A percentile compares a stretch with the other conserved stretches of the same genome.
Evolutionary conservation across 2,888 invertebrate species (phyloP).

Genomic region (Scelioninae gen. 2): DNA sequence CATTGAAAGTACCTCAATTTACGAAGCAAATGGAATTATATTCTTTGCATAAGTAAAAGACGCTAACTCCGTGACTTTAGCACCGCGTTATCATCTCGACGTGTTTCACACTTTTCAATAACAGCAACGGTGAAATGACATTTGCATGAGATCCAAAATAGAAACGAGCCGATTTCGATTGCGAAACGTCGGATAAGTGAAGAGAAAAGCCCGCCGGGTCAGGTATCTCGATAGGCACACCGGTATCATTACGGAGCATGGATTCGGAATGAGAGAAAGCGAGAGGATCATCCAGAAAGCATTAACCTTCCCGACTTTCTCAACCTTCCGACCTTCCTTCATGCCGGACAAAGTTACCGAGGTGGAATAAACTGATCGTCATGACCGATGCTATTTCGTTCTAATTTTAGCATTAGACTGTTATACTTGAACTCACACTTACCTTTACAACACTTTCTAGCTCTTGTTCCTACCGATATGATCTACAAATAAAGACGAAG

Average conservation of each 20-base stretch:
- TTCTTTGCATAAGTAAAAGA: too few relatives aligned
- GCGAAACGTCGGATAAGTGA: slow-evolving; percentile 20
- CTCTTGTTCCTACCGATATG: slow-evolving; percentile 17
- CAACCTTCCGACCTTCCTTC: slow-evolving; percentile 46
- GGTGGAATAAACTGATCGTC: slow-evolving; percentile 41
- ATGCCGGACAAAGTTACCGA: slow-evolving; percentile 37
- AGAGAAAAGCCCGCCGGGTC: slow-evolving; percentile 25
- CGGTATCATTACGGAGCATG: slow-evolving; percentile 22
- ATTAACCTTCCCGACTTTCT: slow-evolving; percentile 53
- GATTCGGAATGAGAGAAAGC: slow-evolving; percentile 42
- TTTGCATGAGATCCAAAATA: slow-evolving; percentile 10
- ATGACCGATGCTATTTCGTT: slow-evolving; percentile 27
- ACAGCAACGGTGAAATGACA: neutral
- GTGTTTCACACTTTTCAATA: neutral
- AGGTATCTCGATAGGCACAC: slow-evolving; percentile 36
- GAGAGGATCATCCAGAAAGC: slow-evolving; percentile 46
- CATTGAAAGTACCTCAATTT: too few relatives aligned
- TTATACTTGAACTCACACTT: slow-evolving; percentile 31
- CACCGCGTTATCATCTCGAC: neutral
- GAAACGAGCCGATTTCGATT: slow-evolving; percentile 21
- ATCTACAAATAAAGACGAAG: slow-evolving; percentile 25
- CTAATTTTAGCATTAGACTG: slow-evolving; percentile 40
- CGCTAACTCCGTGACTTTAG: too few relatives aligned
- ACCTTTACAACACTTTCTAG: slow-evolving; percentile 27
- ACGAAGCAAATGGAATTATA: too few relatives aligned